phyloP scores from a whole-genome alignment of 1,140 invertebrate species.

The Pseudoatta argentina region DNA sequence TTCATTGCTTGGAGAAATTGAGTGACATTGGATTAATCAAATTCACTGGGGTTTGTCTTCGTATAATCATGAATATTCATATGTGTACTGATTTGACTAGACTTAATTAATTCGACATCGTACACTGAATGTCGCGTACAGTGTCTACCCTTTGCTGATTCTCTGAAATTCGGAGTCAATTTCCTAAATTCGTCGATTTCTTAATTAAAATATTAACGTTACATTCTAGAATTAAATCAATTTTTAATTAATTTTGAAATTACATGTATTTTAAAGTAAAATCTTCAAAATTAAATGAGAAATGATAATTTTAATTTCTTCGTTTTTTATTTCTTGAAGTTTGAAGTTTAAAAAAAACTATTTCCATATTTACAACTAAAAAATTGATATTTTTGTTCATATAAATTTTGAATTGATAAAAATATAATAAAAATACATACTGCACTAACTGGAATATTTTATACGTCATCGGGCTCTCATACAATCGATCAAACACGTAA shows the following conservation, averaged over 20 bases:
- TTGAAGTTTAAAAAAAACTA: background rate
- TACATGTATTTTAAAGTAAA: background rate
- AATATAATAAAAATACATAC: background rate
- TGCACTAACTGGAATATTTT: no score
- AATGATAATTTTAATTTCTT: background rate
- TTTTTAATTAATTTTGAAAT: conserved; percentile 25
- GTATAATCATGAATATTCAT: conserved; percentile 11
- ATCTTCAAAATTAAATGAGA: background rate
- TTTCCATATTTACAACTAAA: background rate
- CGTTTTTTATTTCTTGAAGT: background rate
- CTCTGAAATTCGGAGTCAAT: background rate
- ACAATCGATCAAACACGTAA: background rate
- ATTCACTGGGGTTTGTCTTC: background rate
- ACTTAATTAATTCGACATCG: conserved; percentile 15
- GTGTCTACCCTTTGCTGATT: background rate
- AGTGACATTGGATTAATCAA: background rate
- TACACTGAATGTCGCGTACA: background rate
- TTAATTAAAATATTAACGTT: background rate
- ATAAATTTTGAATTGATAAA: background rate
- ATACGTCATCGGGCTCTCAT: background rate
- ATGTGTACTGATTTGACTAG: background rate
- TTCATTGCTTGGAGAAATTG: background rate
- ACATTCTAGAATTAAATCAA: background rate
- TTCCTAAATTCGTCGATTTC: no score
- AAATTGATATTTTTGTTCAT: background rate